Conservation (phyloP, 2,888 invertebrate species). For the Andrena fulva region DNA sequence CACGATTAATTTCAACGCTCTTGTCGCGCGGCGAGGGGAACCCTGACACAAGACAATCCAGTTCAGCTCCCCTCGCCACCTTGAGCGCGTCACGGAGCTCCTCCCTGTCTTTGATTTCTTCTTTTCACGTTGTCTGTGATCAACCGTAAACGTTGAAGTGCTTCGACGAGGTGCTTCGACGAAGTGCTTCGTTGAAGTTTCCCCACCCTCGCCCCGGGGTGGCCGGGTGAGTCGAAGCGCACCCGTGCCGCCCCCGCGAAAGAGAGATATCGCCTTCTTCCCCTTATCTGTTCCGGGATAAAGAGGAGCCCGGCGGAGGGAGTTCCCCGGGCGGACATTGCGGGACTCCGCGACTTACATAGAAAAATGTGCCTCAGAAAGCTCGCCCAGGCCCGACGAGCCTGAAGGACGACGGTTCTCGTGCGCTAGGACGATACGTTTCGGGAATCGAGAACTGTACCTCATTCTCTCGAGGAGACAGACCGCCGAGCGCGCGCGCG, state of each 20-base stretch:
- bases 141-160: slow-evolving; percentile 42
- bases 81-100: not conserved
- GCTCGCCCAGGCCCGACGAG: slow-evolving; percentile 33
- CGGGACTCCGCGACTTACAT: slow-evolving; percentile 19
- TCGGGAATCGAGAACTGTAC: slow-evolving; percentile 19
- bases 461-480: slow-evolving; percentile 35
- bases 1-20: slow-evolving; percentile 1
- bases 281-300: slow-evolving; percentile 1
- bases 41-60: slow-evolving; percentile 1
- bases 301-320: not conserved
- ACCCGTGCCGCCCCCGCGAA: not conserved
- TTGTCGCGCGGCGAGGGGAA: slow-evolving; percentile 10
- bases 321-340: slow-evolving; percentile 4
- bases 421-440: slow-evolving; percentile 14
- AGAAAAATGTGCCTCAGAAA: slow-evolving; percentile 57
- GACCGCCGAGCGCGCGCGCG: not conserved
- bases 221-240: not conserved
- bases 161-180: slow-evolving; percentile 9
- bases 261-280: slow-evolving; percentile 26
- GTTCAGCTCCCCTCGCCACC: not conserved
- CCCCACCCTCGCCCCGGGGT: not conserved
- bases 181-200: not conserved
- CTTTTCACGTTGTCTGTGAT: slow-evolving; percentile 65
- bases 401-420: slow-evolving; percentile 49
- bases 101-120: slow-evolving; percentile 31